Evolutionary conservation across 2,113 vertebrate genomes (phyloP), one percentile per base, ranked within the genome.

Genomic region (Leuciscus idus): DNA sequence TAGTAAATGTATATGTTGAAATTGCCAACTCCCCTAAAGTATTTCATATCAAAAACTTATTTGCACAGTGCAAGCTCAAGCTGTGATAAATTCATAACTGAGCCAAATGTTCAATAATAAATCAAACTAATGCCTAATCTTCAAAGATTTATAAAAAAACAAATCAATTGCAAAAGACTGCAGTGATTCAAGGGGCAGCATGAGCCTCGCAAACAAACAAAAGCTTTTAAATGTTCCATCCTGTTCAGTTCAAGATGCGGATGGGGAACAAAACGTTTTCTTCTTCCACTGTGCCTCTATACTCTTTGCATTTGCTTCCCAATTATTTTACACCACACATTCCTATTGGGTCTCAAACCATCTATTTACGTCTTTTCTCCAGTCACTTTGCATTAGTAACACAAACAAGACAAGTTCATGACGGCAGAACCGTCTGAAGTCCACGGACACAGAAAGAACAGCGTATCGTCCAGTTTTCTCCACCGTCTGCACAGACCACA

Each of bases 161-260:
- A 77, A 77, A 33, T 11, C 26, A 55, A 77, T 15, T 33, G 28
- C 52, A 33, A 77, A 77, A 55, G 15, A 28, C 48, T 74, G 39
- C 9, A 4, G 73, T 75, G 43, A 75, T 50, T 50, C 23, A 75
- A 75, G 23, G 23, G 48, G 72, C 43, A 33, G 52, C 85, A 43
- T 9, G 85, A 85, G 76, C 73, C 72, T 39, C n/a, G 0, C 86
- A 39, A 57, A 73, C 17, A 83, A 55, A 85, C 33, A 81, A 66
- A 33, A 77, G 62, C 36, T 73, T 75, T 74, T 50, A 85, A 84
- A 84, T 84, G 82, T 28, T 84, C 73, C 68, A 73, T 74, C 33
- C 66, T 84, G 81, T 83, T 81, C 15, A 11, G 26, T 70, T 43
- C 82, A 73, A 83, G 68, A 36, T 73, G 33, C 68, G 43, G 50